Conservation (phyloP, 2,888 invertebrate genomes). For the Athrips mouffetella region DNA sequence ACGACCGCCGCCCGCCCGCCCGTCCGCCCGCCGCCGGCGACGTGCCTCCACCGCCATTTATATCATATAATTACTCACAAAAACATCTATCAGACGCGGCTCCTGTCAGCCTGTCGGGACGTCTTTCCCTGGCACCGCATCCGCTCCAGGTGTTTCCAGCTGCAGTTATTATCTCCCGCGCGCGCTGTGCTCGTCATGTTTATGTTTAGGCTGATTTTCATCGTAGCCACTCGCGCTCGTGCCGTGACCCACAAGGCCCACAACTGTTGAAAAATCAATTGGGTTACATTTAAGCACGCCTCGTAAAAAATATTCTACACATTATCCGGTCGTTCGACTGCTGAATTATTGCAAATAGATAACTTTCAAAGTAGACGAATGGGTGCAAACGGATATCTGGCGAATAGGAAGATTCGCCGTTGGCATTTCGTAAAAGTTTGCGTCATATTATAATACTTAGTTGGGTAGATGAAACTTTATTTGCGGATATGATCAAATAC, state of each 20-base stretch:
- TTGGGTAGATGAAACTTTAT: neutral
- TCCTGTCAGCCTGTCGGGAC: neutral
- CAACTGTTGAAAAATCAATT: conserved; percentile 31
- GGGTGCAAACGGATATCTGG: neutral
- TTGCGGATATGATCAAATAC: conserved; percentile 1
- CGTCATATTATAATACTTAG: neutral
- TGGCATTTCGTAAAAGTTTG: neutral
- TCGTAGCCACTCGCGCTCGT: neutral
- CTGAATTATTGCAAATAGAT: neutral
- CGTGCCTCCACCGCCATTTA: conserved; percentile 2
- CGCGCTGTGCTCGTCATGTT: too few relatives aligned
- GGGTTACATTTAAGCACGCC: conserved; percentile 28
- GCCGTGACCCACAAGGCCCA: conserved; percentile 17
- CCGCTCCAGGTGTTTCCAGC: conserved; percentile 6
- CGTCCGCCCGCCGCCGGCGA: conserved; percentile 4
- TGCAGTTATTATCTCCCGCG: neutral
- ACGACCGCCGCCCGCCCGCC: conserved; percentile 22
- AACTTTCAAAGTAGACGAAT: neutral
- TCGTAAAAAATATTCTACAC: conserved; percentile 29
- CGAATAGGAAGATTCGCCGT: neutral
- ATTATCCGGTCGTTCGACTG: conserved; percentile 11
- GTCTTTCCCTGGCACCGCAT: neutral
- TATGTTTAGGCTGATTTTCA: too few relatives aligned
- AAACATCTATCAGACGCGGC: neutral
- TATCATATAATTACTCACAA: conserved; percentile 5